Base-by-base conservation (phyloP, 2,888 invertebrate genomes). In the Amblyjoppa proteus region DNA sequence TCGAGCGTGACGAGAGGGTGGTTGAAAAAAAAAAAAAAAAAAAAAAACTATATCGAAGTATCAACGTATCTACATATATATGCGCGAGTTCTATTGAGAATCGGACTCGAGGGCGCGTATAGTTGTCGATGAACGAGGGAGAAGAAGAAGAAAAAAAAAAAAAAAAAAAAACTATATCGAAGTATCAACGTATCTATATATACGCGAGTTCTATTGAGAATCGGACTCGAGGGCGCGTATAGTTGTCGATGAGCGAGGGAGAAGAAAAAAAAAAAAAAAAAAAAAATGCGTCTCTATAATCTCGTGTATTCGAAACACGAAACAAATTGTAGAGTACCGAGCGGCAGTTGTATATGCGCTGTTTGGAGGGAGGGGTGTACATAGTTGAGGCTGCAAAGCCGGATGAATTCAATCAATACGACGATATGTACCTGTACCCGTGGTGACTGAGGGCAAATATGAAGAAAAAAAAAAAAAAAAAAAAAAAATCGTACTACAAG, bases 381-480 rank as follows among this genome's bases (percentile, higher is more conserved):
- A 49, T 61, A 66, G 64, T 73, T 61, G 25, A 61, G 49, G 31
- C 49, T 53, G 51, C 28, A 51, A 69, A 51, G 31, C 71, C 38
- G 75, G 66, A 76, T 51, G 71, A 76, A 84, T 81, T 68, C 76
- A 71, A 84, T 84, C 84, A 68, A 84, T 84, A 76, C 41, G 49
- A 51, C 71, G 31, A 66, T 70, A 74, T 83, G 41, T 34, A 73
- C 41, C 28, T 28, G n/a, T 25, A 74, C 68, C 69, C 58, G 45
- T 3, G 74, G 49, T 28, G 41, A 73, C 34, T 20, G 78, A 28
- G 74, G 74, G 73, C 58, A 58, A 56, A 53, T 69, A 69, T 51
- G 49, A 38, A 79, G 64, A 73, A 74, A 61, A 74, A 79, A 70
- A 73, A 74, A 61, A 74, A 34, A 31, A 71, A 53, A 64, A 13